Conservation (phyloP, 1,140 invertebrate genomes). For the Dinothrombium tinctorium region DNA sequence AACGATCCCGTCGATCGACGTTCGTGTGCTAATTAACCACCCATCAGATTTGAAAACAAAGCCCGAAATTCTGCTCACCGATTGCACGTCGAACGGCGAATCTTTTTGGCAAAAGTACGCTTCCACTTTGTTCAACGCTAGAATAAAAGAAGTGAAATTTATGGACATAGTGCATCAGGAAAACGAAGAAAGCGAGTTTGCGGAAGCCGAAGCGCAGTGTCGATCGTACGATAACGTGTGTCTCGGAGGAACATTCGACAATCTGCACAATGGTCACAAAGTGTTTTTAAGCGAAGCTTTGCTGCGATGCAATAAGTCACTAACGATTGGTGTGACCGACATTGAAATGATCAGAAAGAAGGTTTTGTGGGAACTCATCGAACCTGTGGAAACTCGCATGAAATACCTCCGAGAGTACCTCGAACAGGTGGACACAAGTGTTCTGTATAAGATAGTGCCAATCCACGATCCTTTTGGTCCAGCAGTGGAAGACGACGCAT, state of each 20-base stretch:
- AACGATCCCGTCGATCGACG: too few species aligned
- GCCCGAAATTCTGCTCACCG: too few species aligned
- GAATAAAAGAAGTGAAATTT: too few species aligned
- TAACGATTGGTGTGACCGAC: conserved; percentile 80
- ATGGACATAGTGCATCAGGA: too few species aligned
- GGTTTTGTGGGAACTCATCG: conserved; percentile 65
- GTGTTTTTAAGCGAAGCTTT: conserved; percentile 64
- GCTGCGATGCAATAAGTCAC: conserved; percentile 38
- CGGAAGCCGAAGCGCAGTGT: too few species aligned
- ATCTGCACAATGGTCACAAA: conserved; percentile 82
- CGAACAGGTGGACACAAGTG: conserved; percentile 46
- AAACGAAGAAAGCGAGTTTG: too few species aligned
- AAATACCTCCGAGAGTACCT: conserved; percentile 49
- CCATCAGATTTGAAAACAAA: too few species aligned
- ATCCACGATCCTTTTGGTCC: conserved; percentile 88
- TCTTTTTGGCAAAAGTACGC: too few species aligned
- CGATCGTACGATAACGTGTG: conserved; percentile 53
- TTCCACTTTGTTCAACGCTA: too few species aligned
- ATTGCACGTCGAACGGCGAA: too few species aligned
- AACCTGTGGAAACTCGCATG: conserved; percentile 50
- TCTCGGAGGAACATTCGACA: conserved; percentile 85
- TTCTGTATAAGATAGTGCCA: conserved; percentile 50
- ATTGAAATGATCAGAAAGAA: conserved; percentile 62
- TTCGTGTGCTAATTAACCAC: too few species aligned
- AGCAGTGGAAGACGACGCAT: conserved; percentile 49